These are phyloP conservation scores for Leptinotarsa juncta DNA, from an alignment of 2,888 invertebrate genomes.

Conservation along the genomic window DNA sequence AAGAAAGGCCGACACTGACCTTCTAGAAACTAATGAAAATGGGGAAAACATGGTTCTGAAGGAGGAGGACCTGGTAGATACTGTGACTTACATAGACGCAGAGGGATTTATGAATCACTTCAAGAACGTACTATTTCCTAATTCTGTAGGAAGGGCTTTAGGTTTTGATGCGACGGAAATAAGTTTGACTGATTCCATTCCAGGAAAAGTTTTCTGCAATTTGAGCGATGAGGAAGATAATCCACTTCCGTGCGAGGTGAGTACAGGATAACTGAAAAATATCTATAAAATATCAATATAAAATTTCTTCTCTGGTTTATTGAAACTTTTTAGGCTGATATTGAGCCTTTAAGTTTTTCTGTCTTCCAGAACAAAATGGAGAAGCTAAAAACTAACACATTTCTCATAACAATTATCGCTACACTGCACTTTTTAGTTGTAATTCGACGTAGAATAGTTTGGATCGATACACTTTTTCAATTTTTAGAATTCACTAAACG, in stretches of 20 bases:
- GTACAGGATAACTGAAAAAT: slow-evolving; percentile 70
- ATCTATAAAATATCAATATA: no score
- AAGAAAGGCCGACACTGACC: slow-evolving; percentile 40
- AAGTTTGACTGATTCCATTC: slow-evolving; percentile 71
- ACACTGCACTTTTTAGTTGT: no score
- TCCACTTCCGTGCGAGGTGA: slow-evolving; percentile 78
- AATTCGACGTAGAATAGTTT: no score
- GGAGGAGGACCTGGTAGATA: slow-evolving; percentile 54
- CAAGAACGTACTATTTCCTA: slow-evolving; percentile 71
- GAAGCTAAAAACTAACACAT: no score
- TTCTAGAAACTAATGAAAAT: slow-evolving; percentile 55
- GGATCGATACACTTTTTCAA: no score
- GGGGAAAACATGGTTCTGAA: slow-evolving; percentile 32
- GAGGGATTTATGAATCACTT: slow-evolving; percentile 78
- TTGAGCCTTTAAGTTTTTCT: no score
- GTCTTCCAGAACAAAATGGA: no score
- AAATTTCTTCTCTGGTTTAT: no score
- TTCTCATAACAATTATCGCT: no score
- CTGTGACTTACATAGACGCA: slow-evolving; percentile 72
- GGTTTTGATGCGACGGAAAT: slow-evolving; percentile 71
- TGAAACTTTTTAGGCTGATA: no score
- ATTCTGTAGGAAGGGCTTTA: slow-evolving; percentile 71
- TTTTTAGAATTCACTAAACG: no score
- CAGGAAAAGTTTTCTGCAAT: slow-evolving; percentile 75
- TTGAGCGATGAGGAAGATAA: slow-evolving; percentile 61